Evolutionary conservation across 2,797 vertebrate species (phyloP), one percentile per base, ranked within the genome.

Genomic region (Myiothlypis chrysogaster): DNA sequence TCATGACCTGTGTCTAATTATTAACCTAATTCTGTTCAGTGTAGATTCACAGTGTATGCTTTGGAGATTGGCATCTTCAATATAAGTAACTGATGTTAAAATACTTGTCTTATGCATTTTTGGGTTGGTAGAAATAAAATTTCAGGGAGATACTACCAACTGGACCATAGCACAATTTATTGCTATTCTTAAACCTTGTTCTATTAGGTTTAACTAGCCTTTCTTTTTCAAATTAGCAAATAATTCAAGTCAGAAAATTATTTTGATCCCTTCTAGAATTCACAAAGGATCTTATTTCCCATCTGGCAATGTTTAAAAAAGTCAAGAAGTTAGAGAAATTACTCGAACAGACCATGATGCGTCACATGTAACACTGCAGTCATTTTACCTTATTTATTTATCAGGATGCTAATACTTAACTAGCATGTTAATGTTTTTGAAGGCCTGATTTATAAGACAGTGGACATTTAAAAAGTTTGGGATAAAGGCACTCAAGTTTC

Each of bases 1-100:
- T 83, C 68, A 43, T 87, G 61, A 70, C 43, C 39, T 55, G 19
- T 82, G 4, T 37, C 24, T 57, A 83, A 83, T 73, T 55, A 87
- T 35, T 88, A 55, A 49, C 30, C 46, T 89, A 80, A 78, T 91
- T 94, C 60, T 86, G 22, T 43, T 64, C 5, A 8, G 46, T 73
- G 75, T 83, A 93, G 65, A 82, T 90, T 96, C 78, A 72, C 73
- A 86, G 13, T 65, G 23, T 69, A 83, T 93, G 25, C 55, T 32
- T 47, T 90, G 55, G 47, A 64, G 70, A 19, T 44, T 91, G 69
- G 37, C 77, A 91, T 56, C 30, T 73, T 92, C 37, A 46, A 47
- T 55, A 84, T 79, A 16, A 55, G 27, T 43, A 94, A 44, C 6
- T 65, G 52, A 46, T 73, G 55, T 72, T 63, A 85, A 65, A 95